Evolutionary conservation across 2,888 invertebrate species (phyloP).

Genomic region (Odontomyia ornata): DNA sequence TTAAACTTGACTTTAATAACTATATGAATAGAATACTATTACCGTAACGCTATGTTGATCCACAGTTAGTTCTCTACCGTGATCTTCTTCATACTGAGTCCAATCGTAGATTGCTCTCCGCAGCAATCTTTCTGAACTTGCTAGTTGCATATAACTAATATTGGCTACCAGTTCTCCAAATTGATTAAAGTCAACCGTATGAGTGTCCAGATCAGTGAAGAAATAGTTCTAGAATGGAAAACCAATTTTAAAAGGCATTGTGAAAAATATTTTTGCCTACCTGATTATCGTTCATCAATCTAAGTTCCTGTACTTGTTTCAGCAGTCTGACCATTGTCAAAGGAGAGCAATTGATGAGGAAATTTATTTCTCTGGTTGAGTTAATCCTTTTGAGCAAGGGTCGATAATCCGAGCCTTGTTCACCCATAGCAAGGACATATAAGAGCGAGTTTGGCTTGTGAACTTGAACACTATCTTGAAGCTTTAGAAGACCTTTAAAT

Average conservation of each 20-base stretch:
- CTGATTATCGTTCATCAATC: constrained; percentile 57
- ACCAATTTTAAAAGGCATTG: background rate
- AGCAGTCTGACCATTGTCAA: constrained; percentile 74
- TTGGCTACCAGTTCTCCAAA: constrained; percentile 72
- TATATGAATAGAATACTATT: background rate
- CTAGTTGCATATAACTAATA: constrained; percentile 71
- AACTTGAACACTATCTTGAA: constrained; percentile 54
- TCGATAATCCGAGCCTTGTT: constrained; percentile 66
- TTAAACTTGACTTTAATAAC: background rate
- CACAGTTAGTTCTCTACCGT: constrained; percentile 19
- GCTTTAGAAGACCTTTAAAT: constrained; percentile 16
- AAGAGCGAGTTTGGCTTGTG: constrained; percentile 75
- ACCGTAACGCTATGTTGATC: constrained; percentile 34
- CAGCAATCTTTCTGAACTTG: constrained; percentile 65
- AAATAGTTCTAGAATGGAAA: constrained; percentile 61
- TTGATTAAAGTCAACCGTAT: constrained; percentile 70
- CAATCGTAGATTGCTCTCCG: constrained; percentile 66
- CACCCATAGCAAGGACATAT: constrained; percentile 72
- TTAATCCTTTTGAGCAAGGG: constrained; percentile 80
- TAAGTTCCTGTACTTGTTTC: constrained; percentile 70
- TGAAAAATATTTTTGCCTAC: background rate
- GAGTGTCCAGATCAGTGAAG: constrained; percentile 69
- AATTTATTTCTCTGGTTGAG: constrained; percentile 73
- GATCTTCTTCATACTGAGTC: constrained; percentile 56
- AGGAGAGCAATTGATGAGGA: constrained; percentile 79